Evolutionary conservation across 2,113 vertebrate genomes (phyloP).

Genomic region (Anguilla rostrata): DNA sequence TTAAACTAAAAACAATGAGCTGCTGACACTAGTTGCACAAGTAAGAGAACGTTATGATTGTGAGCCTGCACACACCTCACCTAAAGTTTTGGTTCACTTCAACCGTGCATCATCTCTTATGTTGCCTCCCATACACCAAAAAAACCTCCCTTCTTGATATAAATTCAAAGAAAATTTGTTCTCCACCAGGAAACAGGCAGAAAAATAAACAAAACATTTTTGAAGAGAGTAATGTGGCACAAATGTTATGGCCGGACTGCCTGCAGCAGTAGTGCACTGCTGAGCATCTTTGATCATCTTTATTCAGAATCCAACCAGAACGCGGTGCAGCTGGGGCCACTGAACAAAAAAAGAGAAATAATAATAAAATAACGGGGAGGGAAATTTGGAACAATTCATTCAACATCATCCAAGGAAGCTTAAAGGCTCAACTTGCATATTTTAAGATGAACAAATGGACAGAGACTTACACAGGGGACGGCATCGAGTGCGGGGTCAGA

Average conservation of each 20-base stretch:
- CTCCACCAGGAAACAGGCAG: slow-evolving; percentile 41
- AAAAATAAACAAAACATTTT: slow-evolving; percentile 45
- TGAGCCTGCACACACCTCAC: too few relatives aligned
- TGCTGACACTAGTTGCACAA: too few relatives aligned
- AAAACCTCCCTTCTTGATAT: not conserved
- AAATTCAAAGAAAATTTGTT: slow-evolving; percentile 49
- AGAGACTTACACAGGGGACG: not conserved
- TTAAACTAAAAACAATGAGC: too few relatives aligned
- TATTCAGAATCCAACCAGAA: slow-evolving; percentile 3
- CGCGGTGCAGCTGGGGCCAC: slow-evolving; percentile 11
- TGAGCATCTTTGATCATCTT: slow-evolving; percentile 19
- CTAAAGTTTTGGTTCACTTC: not conserved
- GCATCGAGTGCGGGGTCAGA: not conserved
- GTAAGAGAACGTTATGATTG: too few relatives aligned
- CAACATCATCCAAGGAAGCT: not conserved
- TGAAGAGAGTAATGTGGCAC: slow-evolving; percentile 42
- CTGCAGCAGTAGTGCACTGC: slow-evolving; percentile 3
- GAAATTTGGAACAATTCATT: not conserved
- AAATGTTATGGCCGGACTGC: slow-evolving; percentile 45
- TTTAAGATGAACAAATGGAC: slow-evolving; percentile 1
- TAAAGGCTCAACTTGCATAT: not conserved
- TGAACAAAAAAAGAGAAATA: not conserved
- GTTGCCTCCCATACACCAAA: not conserved
- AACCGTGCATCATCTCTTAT: not conserved
- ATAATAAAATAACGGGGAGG: not conserved